Conservation (phyloP, 2,888 invertebrate genomes). For the Salticus scenicus region DNA sequence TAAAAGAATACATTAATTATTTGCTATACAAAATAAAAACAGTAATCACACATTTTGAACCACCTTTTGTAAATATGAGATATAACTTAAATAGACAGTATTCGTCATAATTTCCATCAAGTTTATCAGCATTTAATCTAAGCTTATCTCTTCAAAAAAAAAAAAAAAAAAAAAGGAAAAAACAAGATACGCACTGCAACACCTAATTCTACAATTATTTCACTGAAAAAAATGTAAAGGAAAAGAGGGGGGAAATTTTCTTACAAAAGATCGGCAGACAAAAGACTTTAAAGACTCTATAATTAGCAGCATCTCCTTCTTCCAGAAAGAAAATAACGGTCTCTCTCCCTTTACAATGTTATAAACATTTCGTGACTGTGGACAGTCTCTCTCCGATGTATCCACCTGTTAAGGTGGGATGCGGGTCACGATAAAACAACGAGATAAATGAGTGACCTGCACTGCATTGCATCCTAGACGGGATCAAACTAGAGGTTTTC, state of each 20-base stretch:
- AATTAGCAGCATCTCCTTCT: constrained; percentile 32
- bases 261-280: constrained; percentile 23
- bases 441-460: constrained; percentile 50
- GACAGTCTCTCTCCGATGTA: background rate
- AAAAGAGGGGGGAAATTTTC: background rate
- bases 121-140: too few relatives aligned
- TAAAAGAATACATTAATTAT: too few relatives aligned
- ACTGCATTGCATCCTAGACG: constrained; percentile 47
- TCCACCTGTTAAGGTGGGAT: constrained; percentile 51
- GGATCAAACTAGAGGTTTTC: constrained; percentile 46
- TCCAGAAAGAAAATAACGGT: constrained; percentile 4
- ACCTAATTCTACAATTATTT: too few relatives aligned
- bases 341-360: too few relatives aligned
- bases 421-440: constrained; percentile 59
- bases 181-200: too few relatives aligned
- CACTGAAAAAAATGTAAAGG: background rate
- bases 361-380: background rate
- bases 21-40: too few relatives aligned
- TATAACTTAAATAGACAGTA: too few relatives aligned
- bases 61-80: too few relatives aligned
- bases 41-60: too few relatives aligned
- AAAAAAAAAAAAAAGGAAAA: too few relatives aligned
- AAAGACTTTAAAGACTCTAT: constrained; percentile 37
- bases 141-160: too few relatives aligned
- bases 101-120: too few relatives aligned